Evolutionary conservation across 1,140 invertebrate genomes (phyloP), one percentile per base, ranked within the genome.

Genomic region (Drosophila oshimai): DNA sequence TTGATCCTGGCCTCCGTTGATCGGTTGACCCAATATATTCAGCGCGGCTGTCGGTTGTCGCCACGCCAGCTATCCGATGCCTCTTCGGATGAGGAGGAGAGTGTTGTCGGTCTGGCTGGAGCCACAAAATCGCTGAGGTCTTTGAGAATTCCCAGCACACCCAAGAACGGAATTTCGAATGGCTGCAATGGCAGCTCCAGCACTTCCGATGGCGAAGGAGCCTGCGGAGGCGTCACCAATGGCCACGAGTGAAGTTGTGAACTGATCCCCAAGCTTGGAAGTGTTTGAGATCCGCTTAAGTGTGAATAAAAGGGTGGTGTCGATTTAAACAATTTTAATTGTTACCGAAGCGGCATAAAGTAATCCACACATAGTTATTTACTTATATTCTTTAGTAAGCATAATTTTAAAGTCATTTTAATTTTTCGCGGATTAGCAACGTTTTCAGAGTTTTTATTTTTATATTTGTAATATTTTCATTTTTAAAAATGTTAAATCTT

Each of bases 1-100:
- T 93, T 99, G 1, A 95, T 99, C 71, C 92, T 99, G 45, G 97
- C 97, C 6, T 94, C 97, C 1, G 94, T 95, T 53, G 95, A 95
- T 12, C 95, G 96, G 90, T 91, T 98, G 15, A 93, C 94, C 24
- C 91, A 91, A 26, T 97, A 95, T 77, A 91, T 96, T 33, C 93
- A 93, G 10, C 94, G 93, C 65, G 95, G 95, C 10, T 96, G 95
- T 76, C 92, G 93, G 55, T 90, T 95, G 22, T 95, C 94, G 2
- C 94, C 95, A 3, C 92, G 93, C 55, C 93, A 94, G 65, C 89
- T 93, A 26, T 95, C 94, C 9, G 94, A 95, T 90, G 94, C 94
- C 37, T 95, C 94, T 61, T 95, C 94, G 67, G 94, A 94, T 93
- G 87, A 91, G 53, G 89, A 91, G 2, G 86, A 91, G 4, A 45